Percentiles rank a stretch among this genome's conserved stretches.
Evolutionary conservation across 2,113 vertebrate genomes (phyloP).

Genomic region (Odocoileus hemionus): DNA sequence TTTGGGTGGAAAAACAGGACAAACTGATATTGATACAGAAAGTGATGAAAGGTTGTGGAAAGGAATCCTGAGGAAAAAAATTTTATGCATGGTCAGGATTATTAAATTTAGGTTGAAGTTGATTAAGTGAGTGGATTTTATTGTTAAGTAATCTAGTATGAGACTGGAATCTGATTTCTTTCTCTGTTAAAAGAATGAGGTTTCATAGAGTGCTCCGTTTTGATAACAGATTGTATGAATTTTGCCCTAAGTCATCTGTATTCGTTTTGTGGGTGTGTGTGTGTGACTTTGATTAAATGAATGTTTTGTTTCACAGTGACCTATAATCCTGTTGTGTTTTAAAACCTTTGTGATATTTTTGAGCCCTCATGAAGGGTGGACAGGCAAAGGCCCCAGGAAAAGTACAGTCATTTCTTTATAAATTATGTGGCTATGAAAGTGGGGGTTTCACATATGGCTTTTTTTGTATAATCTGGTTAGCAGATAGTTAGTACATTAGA

Average conservation of each 20-base stretch:
- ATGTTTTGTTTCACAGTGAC: background rate
- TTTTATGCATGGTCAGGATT: background rate
- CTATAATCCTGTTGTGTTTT: background rate
- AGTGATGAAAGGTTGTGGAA: background rate
- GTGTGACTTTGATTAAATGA: background rate
- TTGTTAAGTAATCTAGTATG: background rate
- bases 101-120: background rate
- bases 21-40: background rate
- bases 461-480: slow-evolving; percentile 42
- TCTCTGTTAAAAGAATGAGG: background rate
- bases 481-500: slow-evolving; percentile 30
- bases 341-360: background rate
- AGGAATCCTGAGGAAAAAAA: background rate
- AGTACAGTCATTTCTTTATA: slow-evolving; percentile 31
- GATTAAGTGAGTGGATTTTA: background rate
- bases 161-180: background rate
- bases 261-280: background rate
- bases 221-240: background rate
- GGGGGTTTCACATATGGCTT: slow-evolving; percentile 58
- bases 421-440: slow-evolving; percentile 33
- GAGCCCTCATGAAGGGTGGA: background rate
- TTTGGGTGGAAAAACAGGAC: background rate
- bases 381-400: slow-evolving; percentile 30
- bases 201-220: background rate
- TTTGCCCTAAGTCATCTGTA: background rate